These are phyloP conservation scores for Molothrus aeneus DNA, from an alignment of 2,797 vertebrate genomes.

Conservation along the genomic window DNA sequence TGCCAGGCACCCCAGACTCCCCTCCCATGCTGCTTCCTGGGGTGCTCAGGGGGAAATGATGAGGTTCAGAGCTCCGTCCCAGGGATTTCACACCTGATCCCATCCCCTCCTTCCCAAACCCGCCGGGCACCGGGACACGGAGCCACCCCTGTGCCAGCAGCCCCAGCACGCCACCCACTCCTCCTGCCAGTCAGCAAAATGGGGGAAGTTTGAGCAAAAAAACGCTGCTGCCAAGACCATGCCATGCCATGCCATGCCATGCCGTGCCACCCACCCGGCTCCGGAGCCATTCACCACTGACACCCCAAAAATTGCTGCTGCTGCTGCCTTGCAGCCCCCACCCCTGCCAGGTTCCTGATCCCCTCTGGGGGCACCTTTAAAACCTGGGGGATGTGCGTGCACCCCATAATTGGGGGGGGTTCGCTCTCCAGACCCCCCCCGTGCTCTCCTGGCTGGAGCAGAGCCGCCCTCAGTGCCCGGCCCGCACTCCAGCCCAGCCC, in stretches of 20 bases:
- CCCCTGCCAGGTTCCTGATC: no score
- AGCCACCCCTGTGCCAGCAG: neutral
- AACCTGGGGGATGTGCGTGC: neutral
- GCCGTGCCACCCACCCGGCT: neutral
- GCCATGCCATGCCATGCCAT: neutral
- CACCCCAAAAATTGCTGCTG: neutral
- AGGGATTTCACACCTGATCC: neutral
- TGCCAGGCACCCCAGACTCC: neutral
- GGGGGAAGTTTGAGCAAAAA: neutral
- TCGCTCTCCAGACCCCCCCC: neutral
- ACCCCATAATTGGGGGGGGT: neutral
- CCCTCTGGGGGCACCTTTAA: neutral
- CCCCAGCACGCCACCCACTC: rapidly evolving
- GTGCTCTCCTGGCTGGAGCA: rapidly evolving
- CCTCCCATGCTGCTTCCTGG: rapidly evolving
- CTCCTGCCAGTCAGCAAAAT: neutral
- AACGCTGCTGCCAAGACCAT: neutral
- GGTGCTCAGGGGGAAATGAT: neutral
- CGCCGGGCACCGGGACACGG: rapidly evolving
- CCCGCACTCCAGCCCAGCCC: neutral
- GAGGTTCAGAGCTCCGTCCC: neutral
- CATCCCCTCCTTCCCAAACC: neutral
- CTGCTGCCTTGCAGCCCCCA: neutral
- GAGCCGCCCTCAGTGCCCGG: neutral
- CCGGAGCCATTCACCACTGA: neutral